Percentiles rank a stretch among this genome's conserved stretches.
phyloP scores from a whole-genome alignment of 2,888 invertebrate genomes.

The Malachius bipustulatus region DNA sequence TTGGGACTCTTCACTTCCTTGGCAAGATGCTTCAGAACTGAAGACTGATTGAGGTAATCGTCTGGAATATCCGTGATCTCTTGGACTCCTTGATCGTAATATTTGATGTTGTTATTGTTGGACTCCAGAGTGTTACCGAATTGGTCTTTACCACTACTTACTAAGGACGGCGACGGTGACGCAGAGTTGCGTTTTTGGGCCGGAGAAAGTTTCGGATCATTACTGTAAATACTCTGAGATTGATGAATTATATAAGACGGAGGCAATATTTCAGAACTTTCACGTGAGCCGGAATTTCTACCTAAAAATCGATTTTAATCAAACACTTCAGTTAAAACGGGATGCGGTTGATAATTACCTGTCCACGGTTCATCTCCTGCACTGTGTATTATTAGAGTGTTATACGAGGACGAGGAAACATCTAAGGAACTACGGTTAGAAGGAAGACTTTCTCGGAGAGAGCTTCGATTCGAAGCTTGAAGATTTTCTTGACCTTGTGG shows the following conservation, averaged over 20 bases:
- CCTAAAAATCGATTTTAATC: constrained; percentile 22
- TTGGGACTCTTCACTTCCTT: constrained; percentile 53
- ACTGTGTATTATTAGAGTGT: constrained; percentile 73
- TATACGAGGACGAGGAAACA: constrained; percentile 68
- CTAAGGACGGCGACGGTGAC: constrained; percentile 32
- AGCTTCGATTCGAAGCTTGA: constrained; percentile 46
- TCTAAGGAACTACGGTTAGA: constrained; percentile 58
- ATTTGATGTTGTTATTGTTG: constrained; percentile 18
- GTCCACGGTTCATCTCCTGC: constrained; percentile 63
- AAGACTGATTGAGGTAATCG: constrained; percentile 72
- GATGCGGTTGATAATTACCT: too few species aligned
- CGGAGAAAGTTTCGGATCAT: constrained; percentile 30
- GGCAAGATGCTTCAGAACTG: constrained; percentile 71
- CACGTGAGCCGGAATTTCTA: constrained; percentile 34
- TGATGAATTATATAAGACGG: constrained; percentile 27
- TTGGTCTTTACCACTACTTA: constrained; percentile 25
- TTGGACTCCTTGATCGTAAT: constrained; percentile 36
- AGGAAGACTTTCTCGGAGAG: constrained; percentile 46
- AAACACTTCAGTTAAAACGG: too few species aligned
- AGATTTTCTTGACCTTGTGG: constrained; percentile 85
- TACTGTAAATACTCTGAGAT: constrained; percentile 22
- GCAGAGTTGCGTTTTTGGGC: constrained; percentile 30
- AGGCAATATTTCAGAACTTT: constrained; percentile 26
- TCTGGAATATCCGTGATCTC: constrained; percentile 78
- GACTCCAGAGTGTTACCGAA: constrained; percentile 17